These are phyloP conservation scores for Microtus oregoni DNA, from an alignment of 2,113 vertebrate species.

Conservation along the genomic window DNA sequence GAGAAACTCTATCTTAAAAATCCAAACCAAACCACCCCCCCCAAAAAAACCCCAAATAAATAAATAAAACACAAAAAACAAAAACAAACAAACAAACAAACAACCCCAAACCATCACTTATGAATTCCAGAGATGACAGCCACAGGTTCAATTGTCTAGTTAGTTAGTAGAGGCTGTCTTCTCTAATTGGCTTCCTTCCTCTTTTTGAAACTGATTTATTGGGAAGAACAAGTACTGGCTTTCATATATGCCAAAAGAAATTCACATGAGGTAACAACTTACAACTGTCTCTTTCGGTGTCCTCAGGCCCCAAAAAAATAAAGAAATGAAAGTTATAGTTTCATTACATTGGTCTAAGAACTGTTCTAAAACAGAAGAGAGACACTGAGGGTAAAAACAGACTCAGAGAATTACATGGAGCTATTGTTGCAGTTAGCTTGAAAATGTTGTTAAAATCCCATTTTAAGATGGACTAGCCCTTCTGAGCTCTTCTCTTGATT, in stretches of 20 bases:
- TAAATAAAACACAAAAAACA: background rate
- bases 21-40: too few relatives aligned
- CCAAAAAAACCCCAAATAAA: background rate
- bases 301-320: background rate
- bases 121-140: constrained; percentile 74
- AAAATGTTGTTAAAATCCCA: constrained; percentile 80
- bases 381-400: constrained; percentile 53
- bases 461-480: constrained; percentile 71
- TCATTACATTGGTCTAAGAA: constrained; percentile 78
- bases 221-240: constrained; percentile 70
- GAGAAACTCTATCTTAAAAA: background rate
- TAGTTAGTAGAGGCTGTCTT: constrained; percentile 77
- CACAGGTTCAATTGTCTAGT: constrained; percentile 64
- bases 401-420: constrained; percentile 55
- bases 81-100: background rate
- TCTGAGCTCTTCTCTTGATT: constrained; percentile 73
- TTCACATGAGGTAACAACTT: constrained; percentile 80
- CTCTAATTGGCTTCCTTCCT: constrained; percentile 84
- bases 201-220: constrained; percentile 86
- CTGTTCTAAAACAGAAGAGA: constrained; percentile 70
- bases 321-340: constrained; percentile 61
- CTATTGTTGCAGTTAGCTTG: constrained; percentile 73
- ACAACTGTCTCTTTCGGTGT: constrained; percentile 75
- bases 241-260: constrained; percentile 82
- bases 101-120: constrained; percentile 50